phyloP scores from a whole-genome alignment of 2,888 invertebrate genomes.

The Phymatocera aterrima region DNA sequence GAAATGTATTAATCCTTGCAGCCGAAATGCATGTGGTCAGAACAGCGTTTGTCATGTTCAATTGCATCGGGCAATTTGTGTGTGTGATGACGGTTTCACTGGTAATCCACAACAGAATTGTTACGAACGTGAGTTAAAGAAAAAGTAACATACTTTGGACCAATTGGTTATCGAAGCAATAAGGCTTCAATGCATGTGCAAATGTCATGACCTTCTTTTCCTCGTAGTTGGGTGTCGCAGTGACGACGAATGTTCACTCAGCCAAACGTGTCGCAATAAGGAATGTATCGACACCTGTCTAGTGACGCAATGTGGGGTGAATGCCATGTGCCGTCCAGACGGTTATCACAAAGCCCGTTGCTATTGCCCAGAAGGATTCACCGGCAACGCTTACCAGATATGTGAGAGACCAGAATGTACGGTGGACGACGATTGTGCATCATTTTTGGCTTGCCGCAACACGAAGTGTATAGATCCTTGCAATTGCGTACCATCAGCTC shows the following conservation, averaged over 20 bases:
- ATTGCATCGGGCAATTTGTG: conserved; percentile 88
- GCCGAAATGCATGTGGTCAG: conserved; percentile 83
- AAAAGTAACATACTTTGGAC: conserved; percentile 21
- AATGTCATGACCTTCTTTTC: conserved; percentile 49
- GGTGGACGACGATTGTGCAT: conserved; percentile 85
- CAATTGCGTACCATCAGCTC: conserved; percentile 86
- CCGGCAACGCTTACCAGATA: conserved; percentile 87
- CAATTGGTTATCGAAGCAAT: neutral
- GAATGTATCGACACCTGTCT: conserved; percentile 89
- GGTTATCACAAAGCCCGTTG: conserved; percentile 87
- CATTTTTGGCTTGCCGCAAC: conserved; percentile 86
- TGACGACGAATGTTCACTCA: conserved; percentile 89
- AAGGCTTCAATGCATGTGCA: neutral
- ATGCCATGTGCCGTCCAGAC: conserved; percentile 87
- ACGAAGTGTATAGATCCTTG: conserved; percentile 91
- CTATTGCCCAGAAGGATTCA: conserved; percentile 85
- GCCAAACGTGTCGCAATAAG: conserved; percentile 88
- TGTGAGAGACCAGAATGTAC: conserved; percentile 89
- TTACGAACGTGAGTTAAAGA: conserved; percentile 80
- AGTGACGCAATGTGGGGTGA: conserved; percentile 87
- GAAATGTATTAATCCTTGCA: conserved; percentile 86
- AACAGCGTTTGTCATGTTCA: conserved; percentile 88
- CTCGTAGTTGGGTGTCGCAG: conserved; percentile 87
- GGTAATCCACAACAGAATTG: conserved; percentile 90
- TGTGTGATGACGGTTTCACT: conserved; percentile 88